Conservation (phyloP, 2,888 invertebrate species). For the Muschampia plurimacula region DNA sequence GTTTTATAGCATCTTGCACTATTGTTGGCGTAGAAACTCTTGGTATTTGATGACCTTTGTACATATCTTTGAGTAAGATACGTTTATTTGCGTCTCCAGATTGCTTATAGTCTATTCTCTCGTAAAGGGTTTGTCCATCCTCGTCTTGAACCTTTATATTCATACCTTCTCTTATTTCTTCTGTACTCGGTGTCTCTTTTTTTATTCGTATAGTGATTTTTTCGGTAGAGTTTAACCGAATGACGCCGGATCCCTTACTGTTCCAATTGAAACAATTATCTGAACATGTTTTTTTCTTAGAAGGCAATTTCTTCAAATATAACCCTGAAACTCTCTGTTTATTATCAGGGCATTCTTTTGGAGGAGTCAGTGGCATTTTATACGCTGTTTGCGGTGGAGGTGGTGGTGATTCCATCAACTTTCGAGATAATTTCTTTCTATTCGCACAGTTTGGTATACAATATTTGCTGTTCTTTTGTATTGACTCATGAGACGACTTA, state of each 20-base stretch:
- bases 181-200: slow-evolving; percentile 56
- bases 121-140: slow-evolving; percentile 64
- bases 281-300: slow-evolving; percentile 43
- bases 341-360: neutral
- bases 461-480: slow-evolving; percentile 38
- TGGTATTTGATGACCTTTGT: slow-evolving; percentile 57
- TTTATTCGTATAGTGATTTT: slow-evolving; percentile 59
- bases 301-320: slow-evolving; percentile 56
- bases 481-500: neutral
- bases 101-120: slow-evolving; percentile 61
- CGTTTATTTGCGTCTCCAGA: slow-evolving; percentile 37
- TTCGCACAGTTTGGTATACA: slow-evolving; percentile 50
- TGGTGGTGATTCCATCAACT: neutral
- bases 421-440: slow-evolving; percentile 31
- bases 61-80: slow-evolving; percentile 56
- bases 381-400: slow-evolving; percentile 8
- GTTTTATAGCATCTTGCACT: slow-evolving; percentile 48
- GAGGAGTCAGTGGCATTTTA: neutral
- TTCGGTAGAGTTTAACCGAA: slow-evolving; percentile 56
- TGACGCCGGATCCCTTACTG: slow-evolving; percentile 42
- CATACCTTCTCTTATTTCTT: slow-evolving; percentile 59
- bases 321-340: slow-evolving; percentile 50
- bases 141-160: slow-evolving; percentile 65
- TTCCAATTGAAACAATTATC: slow-evolving; percentile 44
- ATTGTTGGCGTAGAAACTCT: slow-evolving; percentile 54